These are phyloP conservation scores for Leptodirus hochenwartii DNA, from an alignment of 2,888 invertebrate genomes.

Conservation along the genomic window DNA sequence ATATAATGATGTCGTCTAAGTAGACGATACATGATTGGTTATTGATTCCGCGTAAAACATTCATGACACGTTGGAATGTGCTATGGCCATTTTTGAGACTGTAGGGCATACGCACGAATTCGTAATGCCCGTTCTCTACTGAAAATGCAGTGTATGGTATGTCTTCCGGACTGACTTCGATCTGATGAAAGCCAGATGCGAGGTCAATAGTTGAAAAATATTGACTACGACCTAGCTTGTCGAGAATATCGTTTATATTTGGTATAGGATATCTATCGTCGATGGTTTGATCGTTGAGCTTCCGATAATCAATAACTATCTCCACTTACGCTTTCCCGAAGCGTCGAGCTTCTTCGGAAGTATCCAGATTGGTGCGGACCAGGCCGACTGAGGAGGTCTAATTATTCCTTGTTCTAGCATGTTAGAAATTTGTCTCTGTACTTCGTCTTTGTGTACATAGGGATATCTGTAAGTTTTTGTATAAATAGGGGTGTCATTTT, in stretches of 20 bases:
- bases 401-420: slow-evolving; percentile 13
- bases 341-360: slow-evolving; percentile 14
- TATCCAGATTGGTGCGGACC: slow-evolving; percentile 13
- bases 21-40: slow-evolving; percentile 13
- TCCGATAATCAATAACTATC: slow-evolving; percentile 15
- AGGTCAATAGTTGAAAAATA: slow-evolving; percentile 19
- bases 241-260: slow-evolving; percentile 18
- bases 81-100: slow-evolving; percentile 16
- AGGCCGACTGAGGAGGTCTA: slow-evolving; percentile 10
- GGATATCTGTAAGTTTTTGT: slow-evolving; percentile 16
- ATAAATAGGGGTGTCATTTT: slow-evolving; percentile 11
- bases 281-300: slow-evolving; percentile 17
- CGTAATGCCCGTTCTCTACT: slow-evolving; percentile 15
- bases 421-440: slow-evolving; percentile 12
- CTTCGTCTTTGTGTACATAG: slow-evolving; percentile 14
- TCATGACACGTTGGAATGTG: slow-evolving; percentile 16
- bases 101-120: slow-evolving; percentile 16
- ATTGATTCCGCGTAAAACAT: slow-evolving; percentile 12
- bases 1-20: slow-evolving; percentile 14
- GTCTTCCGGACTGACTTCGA: slow-evolving; percentile 15
- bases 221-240: slow-evolving; percentile 16
- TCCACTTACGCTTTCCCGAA: slow-evolving; percentile 13
- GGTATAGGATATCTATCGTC: slow-evolving; percentile 18
- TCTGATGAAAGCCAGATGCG: slow-evolving; percentile 19
- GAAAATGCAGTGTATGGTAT: slow-evolving; percentile 18